Base-by-base conservation (phyloP, 2,797 vertebrate genomes). In the Sebastes minor region DNA sequence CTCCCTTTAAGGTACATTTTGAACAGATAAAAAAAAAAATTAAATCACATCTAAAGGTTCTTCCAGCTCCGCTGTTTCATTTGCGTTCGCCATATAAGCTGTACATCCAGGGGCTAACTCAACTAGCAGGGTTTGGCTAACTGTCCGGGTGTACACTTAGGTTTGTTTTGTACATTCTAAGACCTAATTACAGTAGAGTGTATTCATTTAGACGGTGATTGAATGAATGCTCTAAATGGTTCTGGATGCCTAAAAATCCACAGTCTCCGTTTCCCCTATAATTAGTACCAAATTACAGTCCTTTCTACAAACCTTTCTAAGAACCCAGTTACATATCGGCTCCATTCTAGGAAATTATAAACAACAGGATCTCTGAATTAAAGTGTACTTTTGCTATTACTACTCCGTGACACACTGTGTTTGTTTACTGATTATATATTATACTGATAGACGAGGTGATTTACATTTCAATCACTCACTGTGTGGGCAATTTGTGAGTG, bases 391-490 rank as follows among this genome's bases (percentile, higher is more conserved):
- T 14, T 28, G 46, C 59, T 25, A 11, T 76, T 69, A 57, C 49
- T 74, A 5, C 77, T 78, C 59, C 38, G 74, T 46, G 67, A 79
- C 74, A 80, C 61, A 65, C 32, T 71, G 56, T 57, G 76, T 83
- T 82, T 73, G 80, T 77, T 81, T 75, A 80, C 86, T 86, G 76
- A 86, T 89, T 57, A 20, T 71, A 71, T 59, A 59, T 59, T 59
- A 32, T 22, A 62, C 65, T 56, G 69, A 78, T 69, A 71, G 73
- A 80, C 8, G 49, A 86, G 82, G 78, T 80, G 85, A 91, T 92
- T 90, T 87, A 79, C 83, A 78, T 86, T 78, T 81, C 90, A 88
- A 86, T 93, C 70, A 59, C 81, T 89, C 75, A 59, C 74, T 78
- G 87, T 82, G 82, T 84, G 80, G 86, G 77, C 71, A 83, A 80